phyloP scores from a whole-genome alignment of 2,113 vertebrate genomes.

The Canis aureus region DNA sequence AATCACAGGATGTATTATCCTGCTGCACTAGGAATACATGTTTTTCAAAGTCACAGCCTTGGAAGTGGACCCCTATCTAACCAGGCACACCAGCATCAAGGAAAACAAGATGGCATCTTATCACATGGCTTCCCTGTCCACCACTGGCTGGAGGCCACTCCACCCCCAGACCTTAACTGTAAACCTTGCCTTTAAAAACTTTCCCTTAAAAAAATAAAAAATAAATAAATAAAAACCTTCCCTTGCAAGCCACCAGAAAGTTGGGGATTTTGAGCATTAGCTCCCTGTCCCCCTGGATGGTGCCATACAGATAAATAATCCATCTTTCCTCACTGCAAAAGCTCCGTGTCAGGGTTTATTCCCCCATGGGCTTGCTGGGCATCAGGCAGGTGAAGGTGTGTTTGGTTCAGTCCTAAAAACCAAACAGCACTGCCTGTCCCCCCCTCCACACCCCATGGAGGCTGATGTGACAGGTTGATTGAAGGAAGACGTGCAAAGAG shows the following conservation, averaged over 20 bases:
- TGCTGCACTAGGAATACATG: neutral
- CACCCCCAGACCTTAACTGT: neutral
- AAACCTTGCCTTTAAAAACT: neutral
- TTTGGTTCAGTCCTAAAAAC: neutral
- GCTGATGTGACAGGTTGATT: accelerated
- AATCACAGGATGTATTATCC: neutral
- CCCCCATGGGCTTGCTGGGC: neutral
- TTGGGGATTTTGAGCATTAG: neutral
- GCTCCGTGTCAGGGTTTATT: neutral
- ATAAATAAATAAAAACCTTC: too few relatives aligned
- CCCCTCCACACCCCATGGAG: too few relatives aligned
- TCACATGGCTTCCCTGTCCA: neutral
- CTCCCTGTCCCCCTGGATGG: neutral
- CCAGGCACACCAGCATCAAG: neutral
- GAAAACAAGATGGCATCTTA: neutral
- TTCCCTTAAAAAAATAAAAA: too few relatives aligned
- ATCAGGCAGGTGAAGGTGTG: neutral
- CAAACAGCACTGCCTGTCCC: neutral
- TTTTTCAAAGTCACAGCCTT: neutral
- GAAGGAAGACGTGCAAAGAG: too few relatives aligned
- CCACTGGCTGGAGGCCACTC: neutral
- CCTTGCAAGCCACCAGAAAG: neutral
- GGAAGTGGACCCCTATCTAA: neutral
- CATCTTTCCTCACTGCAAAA: neutral
- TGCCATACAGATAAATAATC: neutral